These are phyloP conservation scores for Ridgeia piscesae DNA, from an alignment of 1,140 invertebrate genomes.

Conservation along the genomic window DNA sequence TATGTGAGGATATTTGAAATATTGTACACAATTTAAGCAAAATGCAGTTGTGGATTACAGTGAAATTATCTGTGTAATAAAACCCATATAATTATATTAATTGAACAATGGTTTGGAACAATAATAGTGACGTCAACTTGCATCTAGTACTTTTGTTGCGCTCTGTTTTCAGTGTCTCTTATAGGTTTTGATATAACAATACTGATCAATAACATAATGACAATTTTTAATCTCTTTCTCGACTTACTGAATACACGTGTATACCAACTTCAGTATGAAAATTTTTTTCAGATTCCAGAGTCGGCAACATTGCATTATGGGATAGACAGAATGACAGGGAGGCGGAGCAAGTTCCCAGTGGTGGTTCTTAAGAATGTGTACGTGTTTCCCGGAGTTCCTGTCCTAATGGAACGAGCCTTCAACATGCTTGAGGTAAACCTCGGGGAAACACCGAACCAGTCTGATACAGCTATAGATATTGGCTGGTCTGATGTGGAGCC, in stretches of 20 bases:
- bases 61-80: too few relatives aligned
- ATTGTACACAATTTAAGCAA: too few relatives aligned
- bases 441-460: conserved; percentile 37
- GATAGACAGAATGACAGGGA: conserved; percentile 44
- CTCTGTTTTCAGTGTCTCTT: not conserved
- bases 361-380: conserved; percentile 73
- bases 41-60: too few relatives aligned
- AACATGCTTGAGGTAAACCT: conserved; percentile 47
- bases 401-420: conserved; percentile 68
- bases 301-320: conserved; percentile 55
- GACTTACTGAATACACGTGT: too few relatives aligned
- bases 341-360: conserved; percentile 64
- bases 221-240: not conserved
- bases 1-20: not conserved
- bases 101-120: too few relatives aligned
- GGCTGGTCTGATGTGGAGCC: too few relatives aligned
- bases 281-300: conserved; percentile 47
- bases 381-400: conserved; percentile 77
- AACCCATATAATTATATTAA: too few relatives aligned
- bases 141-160: too few relatives aligned
- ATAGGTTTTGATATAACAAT: not conserved
- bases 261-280: not conserved
- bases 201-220: too few relatives aligned
- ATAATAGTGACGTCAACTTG: too few relatives aligned
- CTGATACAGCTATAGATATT: too few relatives aligned